phyloP scores from a whole-genome alignment of 1,140 invertebrate genomes.

The Rhopalosiphum padi region DNA sequence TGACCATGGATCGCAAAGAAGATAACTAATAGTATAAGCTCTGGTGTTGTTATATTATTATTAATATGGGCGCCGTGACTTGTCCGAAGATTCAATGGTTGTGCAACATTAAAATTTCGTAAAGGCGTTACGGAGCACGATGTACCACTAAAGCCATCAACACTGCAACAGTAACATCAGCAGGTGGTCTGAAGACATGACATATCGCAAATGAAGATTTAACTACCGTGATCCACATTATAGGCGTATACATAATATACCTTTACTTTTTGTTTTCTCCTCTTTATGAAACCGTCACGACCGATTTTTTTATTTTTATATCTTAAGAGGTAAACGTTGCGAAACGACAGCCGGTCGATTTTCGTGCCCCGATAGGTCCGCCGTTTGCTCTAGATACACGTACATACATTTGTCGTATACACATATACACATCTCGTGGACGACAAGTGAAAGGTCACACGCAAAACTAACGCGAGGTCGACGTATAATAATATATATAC shows the following conservation, averaged over 20 bases:
- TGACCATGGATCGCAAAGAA: background rate
- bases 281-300: constrained; percentile 51
- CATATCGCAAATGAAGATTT: constrained; percentile 51
- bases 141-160: background rate
- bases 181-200: constrained; percentile 24
- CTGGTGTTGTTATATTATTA: background rate
- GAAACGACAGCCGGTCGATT: constrained; percentile 44
- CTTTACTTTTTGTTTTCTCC: constrained; percentile 19
- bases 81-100: constrained; percentile 26
- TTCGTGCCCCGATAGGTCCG: constrained; percentile 48
- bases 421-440: background rate
- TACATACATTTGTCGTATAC: background rate
- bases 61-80: background rate
- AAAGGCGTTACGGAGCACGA: constrained; percentile 36
- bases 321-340: constrained; percentile 32
- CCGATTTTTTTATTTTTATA: constrained; percentile 14
- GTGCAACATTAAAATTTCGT: background rate
- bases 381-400: constrained; percentile 21
- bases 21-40: background rate
- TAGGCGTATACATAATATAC: background rate
- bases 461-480: constrained; percentile 45
- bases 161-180: background rate
- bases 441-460: constrained; percentile 52
- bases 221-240: constrained; percentile 36
- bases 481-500: background rate